Base-by-base conservation (phyloP, 53 echinoderm and acorn worm species). In the Luidia sarsii region DNA sequence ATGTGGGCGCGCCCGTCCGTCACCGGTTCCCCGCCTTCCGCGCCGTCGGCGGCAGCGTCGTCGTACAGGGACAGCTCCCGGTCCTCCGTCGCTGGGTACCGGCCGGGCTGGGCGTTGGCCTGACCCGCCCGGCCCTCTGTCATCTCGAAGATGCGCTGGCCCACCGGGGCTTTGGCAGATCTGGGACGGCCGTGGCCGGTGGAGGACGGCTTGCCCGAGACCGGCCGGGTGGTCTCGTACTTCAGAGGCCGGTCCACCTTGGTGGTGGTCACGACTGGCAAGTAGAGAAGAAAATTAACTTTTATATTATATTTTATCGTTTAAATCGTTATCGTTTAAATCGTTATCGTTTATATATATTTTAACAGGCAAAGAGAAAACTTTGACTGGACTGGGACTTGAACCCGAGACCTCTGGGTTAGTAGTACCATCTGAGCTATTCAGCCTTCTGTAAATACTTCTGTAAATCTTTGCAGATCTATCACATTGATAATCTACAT, bases 151-250 rank as follows among this genome's bases (percentile, higher is more conserved):
- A 68, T 67, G 41, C 6, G 41, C 41, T 23, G 54, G 55, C 32
- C 33, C 35, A 56, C 38, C 0, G 55, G 4, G 16, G 72, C 75
- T 68, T 74, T 90, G n/a, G 90, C 90, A 23, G 86, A 81, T 62
- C 86, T 86, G 15, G 90, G 82, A 16, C 86, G 67, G 30, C 82
- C 55, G 38, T 24, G 53, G 24, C 63, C 66, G 11, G 75, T 66
- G 27, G 74, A 80, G 11, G 67, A 68, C 4, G 55, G 71, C 50
- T 90, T 94, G 33, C 87, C 92, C 6, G 94, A 94, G 22, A 89
- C 57, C 13, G 95, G 95, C 27, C 92, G 89, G n/a, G 95, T 95
- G 48, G 95, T 95, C 65, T 95, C 95, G 28, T 89, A 89, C 62
- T 92, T 95, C 45, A 95, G 59, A 5, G 95, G 95, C 20, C 95